These are phyloP conservation scores for Argopecten irradians DNA, from an alignment of 1,140 invertebrate genomes.

Conservation along the genomic window DNA sequence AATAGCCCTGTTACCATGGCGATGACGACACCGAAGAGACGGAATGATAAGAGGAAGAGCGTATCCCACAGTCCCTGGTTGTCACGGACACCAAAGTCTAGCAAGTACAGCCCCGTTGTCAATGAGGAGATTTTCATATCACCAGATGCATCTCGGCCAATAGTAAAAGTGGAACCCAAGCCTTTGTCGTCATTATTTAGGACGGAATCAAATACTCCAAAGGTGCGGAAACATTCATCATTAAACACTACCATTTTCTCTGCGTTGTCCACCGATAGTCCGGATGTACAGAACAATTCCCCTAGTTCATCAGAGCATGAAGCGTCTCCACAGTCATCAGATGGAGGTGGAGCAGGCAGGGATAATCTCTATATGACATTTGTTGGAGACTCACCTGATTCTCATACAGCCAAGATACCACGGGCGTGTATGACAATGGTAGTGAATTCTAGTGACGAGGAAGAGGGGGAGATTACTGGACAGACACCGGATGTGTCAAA, in stretches of 20 bases:
- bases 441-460: not conserved
- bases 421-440: not conserved
- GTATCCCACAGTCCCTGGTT: slow-evolving; percentile 45
- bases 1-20: not conserved
- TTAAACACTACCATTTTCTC: slow-evolving; percentile 40
- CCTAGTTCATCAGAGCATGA: slow-evolving; percentile 16
- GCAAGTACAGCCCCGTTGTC: slow-evolving; percentile 31
- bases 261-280: slow-evolving; percentile 31
- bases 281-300: not conserved
- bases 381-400: slow-evolving; percentile 43
- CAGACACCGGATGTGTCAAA: not conserved
- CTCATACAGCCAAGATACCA: not conserved
- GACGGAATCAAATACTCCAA: slow-evolving; percentile 13
- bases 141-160: slow-evolving; percentile 35
- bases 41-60: slow-evolving; percentile 30
- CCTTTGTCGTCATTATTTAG: not conserved
- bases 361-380: slow-evolving; percentile 26
- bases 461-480: not conserved
- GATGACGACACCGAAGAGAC: slow-evolving; percentile 37
- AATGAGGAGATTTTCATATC: slow-evolving; percentile 48
- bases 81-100: slow-evolving; percentile 37
- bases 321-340: not conserved
- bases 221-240: slow-evolving; percentile 27
- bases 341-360: not conserved
- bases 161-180: slow-evolving; percentile 19